phyloP scores from a whole-genome alignment of 2,888 invertebrate genomes.

The Adelognathus sp. region DNA sequence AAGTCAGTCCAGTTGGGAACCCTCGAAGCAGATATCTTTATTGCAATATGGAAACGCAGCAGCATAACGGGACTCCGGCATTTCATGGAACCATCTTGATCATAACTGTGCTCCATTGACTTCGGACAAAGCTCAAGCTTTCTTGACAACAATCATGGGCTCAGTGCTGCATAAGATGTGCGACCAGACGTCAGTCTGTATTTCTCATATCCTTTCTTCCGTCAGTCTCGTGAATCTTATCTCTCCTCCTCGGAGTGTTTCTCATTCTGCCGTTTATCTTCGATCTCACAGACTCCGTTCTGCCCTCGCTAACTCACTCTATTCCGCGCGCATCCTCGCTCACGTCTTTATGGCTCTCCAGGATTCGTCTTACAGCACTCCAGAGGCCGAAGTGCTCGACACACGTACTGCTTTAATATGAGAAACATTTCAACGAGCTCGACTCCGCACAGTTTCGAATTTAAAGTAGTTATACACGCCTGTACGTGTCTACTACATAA shows the following conservation, averaged over 20 bases:
- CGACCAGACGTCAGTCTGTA: conserved; percentile 68
- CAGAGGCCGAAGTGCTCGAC: conserved; percentile 27
- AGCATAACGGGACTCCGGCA: too few relatives aligned
- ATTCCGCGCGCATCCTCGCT: conserved; percentile 13
- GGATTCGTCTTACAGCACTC: conserved; percentile 30
- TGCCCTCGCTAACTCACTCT: conserved; percentile 27
- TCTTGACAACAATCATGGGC: too few relatives aligned
- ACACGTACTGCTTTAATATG: conserved; percentile 44
- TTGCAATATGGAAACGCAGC: too few relatives aligned
- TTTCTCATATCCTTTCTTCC: conserved; percentile 42
- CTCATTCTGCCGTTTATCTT: not conserved
- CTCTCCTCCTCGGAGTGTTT: conserved; percentile 4
- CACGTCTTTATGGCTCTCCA: conserved; percentile 12
- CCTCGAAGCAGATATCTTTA: too few relatives aligned
- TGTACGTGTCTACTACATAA: not conserved
- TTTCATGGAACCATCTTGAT: too few relatives aligned
- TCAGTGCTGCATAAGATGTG: conserved; percentile 68
- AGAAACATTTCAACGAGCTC: conserved; percentile 9
- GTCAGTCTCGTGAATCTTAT: not conserved
- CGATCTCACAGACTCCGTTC: not conserved
- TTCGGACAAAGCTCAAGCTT: too few relatives aligned
- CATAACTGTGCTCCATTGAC: too few relatives aligned
- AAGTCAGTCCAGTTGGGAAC: too few relatives aligned
- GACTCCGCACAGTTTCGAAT: not conserved
- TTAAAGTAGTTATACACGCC: not conserved